Conservation (phyloP, 2,113 vertebrate genomes). For the Stercorarius parasiticus region DNA sequence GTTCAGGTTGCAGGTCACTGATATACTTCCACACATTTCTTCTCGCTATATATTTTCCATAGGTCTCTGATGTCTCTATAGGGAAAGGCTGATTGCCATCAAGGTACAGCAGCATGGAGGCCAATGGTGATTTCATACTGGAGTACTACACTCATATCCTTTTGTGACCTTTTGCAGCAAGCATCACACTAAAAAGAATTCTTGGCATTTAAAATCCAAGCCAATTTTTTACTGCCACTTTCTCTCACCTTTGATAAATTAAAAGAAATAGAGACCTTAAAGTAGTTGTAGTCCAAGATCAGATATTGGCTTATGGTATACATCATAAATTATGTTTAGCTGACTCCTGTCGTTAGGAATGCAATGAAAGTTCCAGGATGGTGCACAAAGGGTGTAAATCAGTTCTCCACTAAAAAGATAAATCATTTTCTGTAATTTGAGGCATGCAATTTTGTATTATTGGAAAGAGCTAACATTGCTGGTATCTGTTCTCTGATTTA, state of each 20-base stretch:
- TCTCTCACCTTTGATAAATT: neutral
- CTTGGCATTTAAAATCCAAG: neutral
- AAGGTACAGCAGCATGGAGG: neutral
- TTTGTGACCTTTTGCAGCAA: neutral
- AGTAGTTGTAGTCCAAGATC: neutral
- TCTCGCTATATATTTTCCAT: neutral
- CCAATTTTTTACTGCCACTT: neutral
- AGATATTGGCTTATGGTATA: neutral
- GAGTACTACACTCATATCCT: neutral
- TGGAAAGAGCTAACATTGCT: neutral
- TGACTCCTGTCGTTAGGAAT: neutral
- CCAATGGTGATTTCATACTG: neutral
- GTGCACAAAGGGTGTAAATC: neutral
- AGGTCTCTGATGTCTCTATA: neutral
- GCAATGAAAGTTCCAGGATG: neutral
- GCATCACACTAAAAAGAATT: neutral
- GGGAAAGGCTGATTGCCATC: neutral
- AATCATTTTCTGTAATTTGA: neutral
- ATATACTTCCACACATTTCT: neutral
- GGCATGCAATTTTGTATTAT: neutral
- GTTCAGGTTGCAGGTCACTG: neutral
- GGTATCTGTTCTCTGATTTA: neutral
- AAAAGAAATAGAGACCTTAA: neutral
- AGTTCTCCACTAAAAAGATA: neutral
- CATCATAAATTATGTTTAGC: neutral